Evolutionary conservation across 2,113 vertebrate species (phyloP).

Genomic region (Ciconia stormi): DNA sequence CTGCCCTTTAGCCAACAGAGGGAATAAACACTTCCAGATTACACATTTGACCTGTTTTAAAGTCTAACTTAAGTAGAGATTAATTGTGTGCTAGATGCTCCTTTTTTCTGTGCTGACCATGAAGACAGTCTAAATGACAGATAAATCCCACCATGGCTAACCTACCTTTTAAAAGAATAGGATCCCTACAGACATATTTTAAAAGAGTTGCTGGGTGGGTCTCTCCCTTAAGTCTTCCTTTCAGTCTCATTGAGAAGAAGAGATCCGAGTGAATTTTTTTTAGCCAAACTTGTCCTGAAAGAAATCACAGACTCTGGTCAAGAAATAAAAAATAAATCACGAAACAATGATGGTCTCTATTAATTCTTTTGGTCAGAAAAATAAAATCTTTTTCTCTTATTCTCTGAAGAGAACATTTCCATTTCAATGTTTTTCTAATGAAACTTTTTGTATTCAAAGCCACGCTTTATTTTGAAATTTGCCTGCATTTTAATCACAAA

Average conservation of each 20-base stretch:
- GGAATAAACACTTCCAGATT: neutral
- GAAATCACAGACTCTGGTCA: neutral
- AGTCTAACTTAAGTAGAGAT: neutral
- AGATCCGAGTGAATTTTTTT: neutral
- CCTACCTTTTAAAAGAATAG: neutral
- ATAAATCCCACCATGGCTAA: neutral
- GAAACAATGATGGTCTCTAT: neutral
- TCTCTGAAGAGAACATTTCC: neutral
- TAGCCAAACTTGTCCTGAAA: neutral
- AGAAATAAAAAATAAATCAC: neutral
- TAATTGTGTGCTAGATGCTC: neutral
- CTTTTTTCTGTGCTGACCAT: neutral
- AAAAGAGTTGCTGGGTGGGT: neutral
- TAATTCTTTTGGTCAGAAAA: neutral
- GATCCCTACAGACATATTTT: neutral
- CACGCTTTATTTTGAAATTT: neutral
- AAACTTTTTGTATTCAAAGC: neutral
- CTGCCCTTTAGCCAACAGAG: neutral
- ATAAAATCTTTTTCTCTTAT: neutral
- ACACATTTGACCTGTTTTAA: neutral
- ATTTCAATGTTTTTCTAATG: neutral
- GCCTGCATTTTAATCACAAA: neutral
- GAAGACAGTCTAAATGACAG: neutral
- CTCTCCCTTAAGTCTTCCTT: neutral
- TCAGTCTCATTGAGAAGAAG: neutral